Conservation (phyloP, 2,888 invertebrate genomes). For the Electrophaes corylata region DNA sequence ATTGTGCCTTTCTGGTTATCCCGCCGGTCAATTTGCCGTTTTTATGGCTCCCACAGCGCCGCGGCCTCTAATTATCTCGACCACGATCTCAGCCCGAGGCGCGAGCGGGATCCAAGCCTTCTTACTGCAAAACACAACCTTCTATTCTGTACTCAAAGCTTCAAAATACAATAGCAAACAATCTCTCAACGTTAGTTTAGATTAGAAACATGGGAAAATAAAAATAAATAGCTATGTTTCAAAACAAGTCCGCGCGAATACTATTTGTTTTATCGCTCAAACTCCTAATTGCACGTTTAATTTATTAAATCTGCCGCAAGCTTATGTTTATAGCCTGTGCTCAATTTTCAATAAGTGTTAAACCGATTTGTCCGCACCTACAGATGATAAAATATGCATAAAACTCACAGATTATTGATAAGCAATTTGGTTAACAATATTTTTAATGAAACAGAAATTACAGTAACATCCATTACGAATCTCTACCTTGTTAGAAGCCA, state of each 20-base stretch:
- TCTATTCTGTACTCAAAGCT: constrained; percentile 43
- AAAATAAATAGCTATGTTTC: constrained; percentile 57
- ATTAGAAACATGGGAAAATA: constrained; percentile 78
- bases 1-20: constrained; percentile 85
- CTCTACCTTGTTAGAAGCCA: constrained; percentile 67
- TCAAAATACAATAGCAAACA: constrained; percentile 38
- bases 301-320: constrained; percentile 49
- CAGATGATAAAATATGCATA: constrained; percentile 35
- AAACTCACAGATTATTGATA: constrained; percentile 47
- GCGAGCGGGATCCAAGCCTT: constrained; percentile 47
- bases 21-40: constrained; percentile 85
- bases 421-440: constrained; percentile 45
- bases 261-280: constrained; percentile 79
- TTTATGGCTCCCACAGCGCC: constrained; percentile 83
- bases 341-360: constrained; percentile 28
- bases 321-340: constrained; percentile 21
- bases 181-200: constrained; percentile 44
- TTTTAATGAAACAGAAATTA: constrained; percentile 54
- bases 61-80: constrained; percentile 82
- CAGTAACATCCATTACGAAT: constrained; percentile 51
- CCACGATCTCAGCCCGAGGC: constrained; percentile 80
- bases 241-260: constrained; percentile 74
- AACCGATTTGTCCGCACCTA: constrained; percentile 28
- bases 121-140: constrained; percentile 36
- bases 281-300: constrained; percentile 59